These are phyloP conservation scores for Bombus impatiens DNA, from an alignment of 1,140 invertebrate genomes.

Conservation along the genomic window DNA sequence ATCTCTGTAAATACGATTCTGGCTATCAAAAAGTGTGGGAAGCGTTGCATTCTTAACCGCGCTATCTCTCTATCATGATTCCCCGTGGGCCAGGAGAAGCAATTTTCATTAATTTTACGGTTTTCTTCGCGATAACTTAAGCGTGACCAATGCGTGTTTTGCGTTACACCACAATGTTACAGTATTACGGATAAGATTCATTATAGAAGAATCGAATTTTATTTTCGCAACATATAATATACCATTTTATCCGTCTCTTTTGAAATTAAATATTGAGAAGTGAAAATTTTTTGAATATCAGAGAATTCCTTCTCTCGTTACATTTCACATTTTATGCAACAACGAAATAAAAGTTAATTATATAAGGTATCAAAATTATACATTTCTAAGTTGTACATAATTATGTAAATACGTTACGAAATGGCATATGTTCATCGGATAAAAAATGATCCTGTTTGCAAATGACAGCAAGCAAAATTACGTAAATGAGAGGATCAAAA, in stretches of 20 bases:
- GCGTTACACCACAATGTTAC: background rate
- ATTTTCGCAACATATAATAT: background rate
- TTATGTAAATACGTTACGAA: conserved; percentile 25
- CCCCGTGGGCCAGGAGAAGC: conserved; percentile 21
- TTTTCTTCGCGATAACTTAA: conserved; percentile 43
- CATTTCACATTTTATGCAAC: background rate
- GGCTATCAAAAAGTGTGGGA: background rate
- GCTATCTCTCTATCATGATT: background rate
- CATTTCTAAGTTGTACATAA: background rate
- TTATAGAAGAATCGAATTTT: background rate
- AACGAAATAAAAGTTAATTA: background rate
- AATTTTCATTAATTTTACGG: conserved; percentile 58
- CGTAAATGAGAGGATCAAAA: background rate
- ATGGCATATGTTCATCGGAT: background rate
- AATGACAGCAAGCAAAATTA: background rate
- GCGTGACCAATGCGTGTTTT: conserved; percentile 37
- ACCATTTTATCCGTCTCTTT: background rate
- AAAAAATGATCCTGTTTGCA: background rate
- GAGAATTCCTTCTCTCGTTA: background rate
- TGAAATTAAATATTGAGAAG: background rate
- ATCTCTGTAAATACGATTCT: conserved; percentile 50
- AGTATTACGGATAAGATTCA: background rate
- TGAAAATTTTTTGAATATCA: background rate
- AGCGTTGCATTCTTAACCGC: background rate
- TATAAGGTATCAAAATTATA: no score